A percentile compares a stretch with the other conserved stretches of the same genome.
phyloP scores from a whole-genome alignment of 2,888 invertebrate genomes.

The Pseudococcus longispinus region DNA sequence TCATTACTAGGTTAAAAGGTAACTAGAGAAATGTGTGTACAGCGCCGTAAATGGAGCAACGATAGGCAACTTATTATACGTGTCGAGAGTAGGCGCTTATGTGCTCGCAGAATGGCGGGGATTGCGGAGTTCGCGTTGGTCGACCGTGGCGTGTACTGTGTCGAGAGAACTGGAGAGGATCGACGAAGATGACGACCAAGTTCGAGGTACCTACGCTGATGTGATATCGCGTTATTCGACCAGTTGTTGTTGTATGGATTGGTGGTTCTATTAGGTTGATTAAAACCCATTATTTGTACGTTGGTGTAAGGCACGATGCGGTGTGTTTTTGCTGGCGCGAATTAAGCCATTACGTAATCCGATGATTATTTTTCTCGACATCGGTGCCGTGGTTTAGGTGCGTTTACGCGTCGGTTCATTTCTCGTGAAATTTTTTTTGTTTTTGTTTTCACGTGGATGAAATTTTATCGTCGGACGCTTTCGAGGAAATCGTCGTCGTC shows the following conservation, averaged over 20 bases:
- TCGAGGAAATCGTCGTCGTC: neutral
- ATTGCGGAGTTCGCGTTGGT: neutral
- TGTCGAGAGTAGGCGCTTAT: neutral
- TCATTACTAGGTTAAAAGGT: constrained; percentile 43
- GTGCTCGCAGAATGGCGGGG: neutral
- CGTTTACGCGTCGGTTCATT: neutral
- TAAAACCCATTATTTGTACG: constrained; percentile 5
- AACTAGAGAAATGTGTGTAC: constrained; percentile 1
- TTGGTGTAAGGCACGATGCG: neutral
- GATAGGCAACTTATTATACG: constrained; percentile 36
- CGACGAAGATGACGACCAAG: neutral
- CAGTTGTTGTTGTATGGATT: neutral
- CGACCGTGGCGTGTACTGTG: neutral
- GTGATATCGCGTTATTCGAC: neutral
- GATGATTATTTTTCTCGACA: neutral
- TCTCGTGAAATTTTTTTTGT: neutral
- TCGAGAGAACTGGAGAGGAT: neutral
- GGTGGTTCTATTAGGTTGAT: constrained; percentile 37
- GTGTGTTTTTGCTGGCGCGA: neutral
- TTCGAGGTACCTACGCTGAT: neutral
- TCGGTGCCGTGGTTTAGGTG: neutral
- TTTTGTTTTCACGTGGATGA: neutral
- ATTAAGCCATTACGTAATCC: constrained; percentile 9
- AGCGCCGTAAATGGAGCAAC: neutral
- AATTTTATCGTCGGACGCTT: neutral